Base-by-base conservation (phyloP, 1,140 invertebrate species). In the Bombyx mandarina region DNA sequence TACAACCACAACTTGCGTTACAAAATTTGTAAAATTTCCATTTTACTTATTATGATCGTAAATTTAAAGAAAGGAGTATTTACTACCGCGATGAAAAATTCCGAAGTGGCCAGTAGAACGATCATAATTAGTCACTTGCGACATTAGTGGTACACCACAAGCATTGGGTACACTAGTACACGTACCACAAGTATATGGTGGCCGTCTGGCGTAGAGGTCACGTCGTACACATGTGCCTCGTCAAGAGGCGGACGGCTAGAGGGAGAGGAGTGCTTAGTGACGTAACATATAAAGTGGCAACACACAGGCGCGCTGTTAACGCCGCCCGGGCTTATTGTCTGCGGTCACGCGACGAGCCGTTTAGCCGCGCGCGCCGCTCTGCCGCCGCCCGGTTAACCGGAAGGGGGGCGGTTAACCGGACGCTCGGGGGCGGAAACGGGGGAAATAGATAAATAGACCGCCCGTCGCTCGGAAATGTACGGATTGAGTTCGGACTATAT, bases 281-380 rank as follows among this genome's bases (percentile, higher is more conserved):
- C 89, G 89, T 89, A 88, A 89, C 83, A 70, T 84, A 86, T 86
- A 86, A 86, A 86, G 83, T 82, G 83, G 83, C 75, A 84, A 84
- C 83, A 86, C 81, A 84, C 78, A 86, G 79, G 81, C 83, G 80
- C 80, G 83, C 79, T 82, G 79, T 82, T 86, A 84, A 84, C 83
- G 81, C 80, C 73, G 76, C 71, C 80, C 75, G 83, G 79, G 81
- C 83, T 86, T 84, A 86, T 86, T 86, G 83, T 84, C 83, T 86
- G 83, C 83, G 83, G 83, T 86, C 83, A 84, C 83, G 83, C 83
- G 83, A 86, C 83, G 81, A 84, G 80, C 81, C 81, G 81, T 86
- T 84, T 86, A 86, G 81, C 83, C 83, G 82, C 79, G 77, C 81
- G 73, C 72, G 74, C 77, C 79, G 74, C 77, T 74, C 77, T 69